Base-by-base conservation (phyloP, 2,888 invertebrate species). In the Erebia epiphron region DNA sequence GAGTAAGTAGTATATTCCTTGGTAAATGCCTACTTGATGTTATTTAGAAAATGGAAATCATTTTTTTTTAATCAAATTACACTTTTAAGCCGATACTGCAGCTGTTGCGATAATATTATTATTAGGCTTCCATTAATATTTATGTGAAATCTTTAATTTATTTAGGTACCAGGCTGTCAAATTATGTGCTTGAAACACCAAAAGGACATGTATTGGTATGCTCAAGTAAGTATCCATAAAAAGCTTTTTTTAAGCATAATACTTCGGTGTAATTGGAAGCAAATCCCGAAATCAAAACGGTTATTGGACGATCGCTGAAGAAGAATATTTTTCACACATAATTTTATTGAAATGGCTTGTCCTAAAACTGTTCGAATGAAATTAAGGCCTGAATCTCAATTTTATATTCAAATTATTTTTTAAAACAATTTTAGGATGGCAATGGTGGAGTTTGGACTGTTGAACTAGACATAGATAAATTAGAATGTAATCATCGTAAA, bases 361-460 rank as follows among this genome's bases (percentile, higher is more conserved):
- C 26, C 26, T 26, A 26, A 26, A 26, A 26, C 7, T 7, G 35
- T 35, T 35, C 35, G 35, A 35, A 35, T 7, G 7, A 35, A 35
- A 35, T 35, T 26, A 26, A 46, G 43, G 43, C 11, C 13, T n/a
- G 7, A 5, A 1, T n/a, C 14, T 14, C 50, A 50, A 50, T n/a
- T n/a, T 14, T 50, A 8, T 16, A 11, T 26, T 26, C 26, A 26
- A 26, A 26, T 26, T 21, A 56, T 16, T 71, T 70, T 66, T 35
- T 3, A 1, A 43, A 18, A 16, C 10, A 16, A 14, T 63, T 63
- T 21, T 63, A 98, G 97, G 98, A 98, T 90, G 97, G 96, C 1
- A 96, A 96, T 75, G 98, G 98, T 13, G 98, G 97, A 1, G 93
- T 98, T 61, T 93, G 93, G 93, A 84, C 84, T 1, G 86, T 88